A percentile compares a stretch with the other conserved stretches of the same genome.
These are phyloP conservation scores for Volucella zonaria DNA, from an alignment of 2,888 invertebrate genomes.

Conservation along the genomic window DNA sequence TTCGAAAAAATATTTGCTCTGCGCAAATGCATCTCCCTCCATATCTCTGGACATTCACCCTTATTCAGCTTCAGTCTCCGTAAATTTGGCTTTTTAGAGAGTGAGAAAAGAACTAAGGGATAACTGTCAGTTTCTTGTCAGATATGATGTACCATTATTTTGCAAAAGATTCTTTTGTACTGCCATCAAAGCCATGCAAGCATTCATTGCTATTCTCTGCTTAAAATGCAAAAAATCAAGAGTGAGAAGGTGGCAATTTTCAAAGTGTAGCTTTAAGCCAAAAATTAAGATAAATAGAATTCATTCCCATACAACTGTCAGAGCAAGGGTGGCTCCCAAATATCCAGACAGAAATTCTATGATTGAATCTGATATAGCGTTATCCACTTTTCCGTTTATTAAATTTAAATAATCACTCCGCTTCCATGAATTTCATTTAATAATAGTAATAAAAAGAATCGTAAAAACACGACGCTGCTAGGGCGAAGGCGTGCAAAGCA, in stretches of 20 bases:
- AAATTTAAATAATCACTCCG: slow-evolving; percentile 71
- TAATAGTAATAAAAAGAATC: slow-evolving; percentile 66
- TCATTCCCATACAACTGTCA: slow-evolving; percentile 37
- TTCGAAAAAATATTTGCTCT: too few species aligned
- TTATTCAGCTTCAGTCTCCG: too few species aligned
- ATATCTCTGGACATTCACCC: too few species aligned
- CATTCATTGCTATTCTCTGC: slow-evolving; percentile 12
- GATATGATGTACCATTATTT: slow-evolving; percentile 53
- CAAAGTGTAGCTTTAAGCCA: slow-evolving; percentile 33
- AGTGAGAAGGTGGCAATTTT: slow-evolving; percentile 44
- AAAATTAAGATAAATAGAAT: slow-evolving; percentile 63
- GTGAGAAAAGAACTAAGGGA: background rate
- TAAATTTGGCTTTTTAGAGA: too few species aligned
- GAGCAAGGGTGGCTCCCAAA: slow-evolving; percentile 3
- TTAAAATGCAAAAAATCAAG: slow-evolving; percentile 44
- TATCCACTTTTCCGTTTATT: slow-evolving; percentile 59
- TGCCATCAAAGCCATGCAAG: slow-evolving; percentile 31
- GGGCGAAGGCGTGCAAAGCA: background rate
- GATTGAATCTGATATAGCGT: slow-evolving; percentile 1
- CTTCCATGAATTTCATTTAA: slow-evolving; percentile 66
- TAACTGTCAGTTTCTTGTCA: slow-evolving; percentile 39
- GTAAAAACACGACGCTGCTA: slow-evolving; percentile 44
- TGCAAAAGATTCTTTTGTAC: slow-evolving; percentile 38
- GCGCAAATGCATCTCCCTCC: too few species aligned
- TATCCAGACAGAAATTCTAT: background rate